phyloP scores from a whole-genome alignment of 2,888 invertebrate species.

The Phragmatobia fuliginosa region DNA sequence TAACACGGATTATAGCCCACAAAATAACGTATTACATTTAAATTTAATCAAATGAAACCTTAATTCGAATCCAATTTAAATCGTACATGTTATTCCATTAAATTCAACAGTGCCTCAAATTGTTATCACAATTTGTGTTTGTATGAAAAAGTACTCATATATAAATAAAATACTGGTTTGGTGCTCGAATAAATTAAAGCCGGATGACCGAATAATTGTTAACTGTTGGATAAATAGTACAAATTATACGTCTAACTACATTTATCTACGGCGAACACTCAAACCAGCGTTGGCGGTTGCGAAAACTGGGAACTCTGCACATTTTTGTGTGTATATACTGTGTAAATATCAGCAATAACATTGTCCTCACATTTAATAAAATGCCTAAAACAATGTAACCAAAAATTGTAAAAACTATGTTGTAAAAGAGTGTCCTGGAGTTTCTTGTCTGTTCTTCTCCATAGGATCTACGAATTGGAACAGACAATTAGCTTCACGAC shows the following conservation, averaged over 20 bases:
- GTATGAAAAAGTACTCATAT: constrained; percentile 8
- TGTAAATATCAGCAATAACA: too few relatives aligned
- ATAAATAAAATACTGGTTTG: constrained; percentile 42
- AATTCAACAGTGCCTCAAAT: constrained; percentile 7
- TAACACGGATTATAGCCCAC: too few relatives aligned
- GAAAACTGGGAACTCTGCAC: constrained; percentile 42
- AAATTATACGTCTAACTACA: constrained; percentile 73
- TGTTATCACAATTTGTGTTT: constrained; percentile 3
- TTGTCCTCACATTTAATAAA: too few relatives aligned
- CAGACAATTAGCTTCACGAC: too few relatives aligned
- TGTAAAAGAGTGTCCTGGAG: too few relatives aligned
- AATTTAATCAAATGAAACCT: neutral
- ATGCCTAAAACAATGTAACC: too few relatives aligned
- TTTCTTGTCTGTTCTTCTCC: too few relatives aligned
- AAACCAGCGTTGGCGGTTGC: constrained; percentile 38
- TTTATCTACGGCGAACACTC: constrained; percentile 79
- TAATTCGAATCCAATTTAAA: neutral
- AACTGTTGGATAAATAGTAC: constrained; percentile 66
- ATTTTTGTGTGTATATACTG: too few relatives aligned
- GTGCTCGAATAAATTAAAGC: constrained; percentile 49
- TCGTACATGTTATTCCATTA: neutral
- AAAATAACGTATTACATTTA: neutral
- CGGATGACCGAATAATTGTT: constrained; percentile 61
- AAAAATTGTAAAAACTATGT: too few relatives aligned
- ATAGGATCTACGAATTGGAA: too few relatives aligned